These are phyloP conservation scores for Cinclus mexicanus DNA, from an alignment of 2,113 vertebrate genomes.

Conservation along the genomic window DNA sequence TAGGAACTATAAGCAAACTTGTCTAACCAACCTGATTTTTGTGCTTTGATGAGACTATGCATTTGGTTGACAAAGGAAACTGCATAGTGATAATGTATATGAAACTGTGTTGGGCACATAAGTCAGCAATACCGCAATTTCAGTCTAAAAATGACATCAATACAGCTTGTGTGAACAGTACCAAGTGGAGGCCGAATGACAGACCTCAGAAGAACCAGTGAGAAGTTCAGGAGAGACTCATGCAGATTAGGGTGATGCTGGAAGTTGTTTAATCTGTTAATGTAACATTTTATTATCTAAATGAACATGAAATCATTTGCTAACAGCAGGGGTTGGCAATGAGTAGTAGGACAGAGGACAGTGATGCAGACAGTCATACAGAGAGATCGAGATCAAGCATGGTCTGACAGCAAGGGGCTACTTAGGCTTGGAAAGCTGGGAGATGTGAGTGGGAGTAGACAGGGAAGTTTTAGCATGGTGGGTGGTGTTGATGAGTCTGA, in stretches of 20 bases:
- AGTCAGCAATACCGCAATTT: background rate
- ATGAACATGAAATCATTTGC: background rate
- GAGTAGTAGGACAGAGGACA: background rate
- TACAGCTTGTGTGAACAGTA: background rate
- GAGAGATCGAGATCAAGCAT: background rate
- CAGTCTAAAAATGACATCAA: background rate
- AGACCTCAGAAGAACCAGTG: background rate
- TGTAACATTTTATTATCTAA: background rate
- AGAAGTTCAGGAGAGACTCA: background rate
- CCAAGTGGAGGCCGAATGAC: background rate
- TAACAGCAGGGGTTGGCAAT: background rate
- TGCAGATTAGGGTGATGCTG: background rate
- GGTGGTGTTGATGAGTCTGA: background rate
- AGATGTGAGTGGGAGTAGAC: background rate
- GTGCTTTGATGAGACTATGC: background rate
- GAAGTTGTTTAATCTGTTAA: background rate
- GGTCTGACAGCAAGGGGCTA: background rate
- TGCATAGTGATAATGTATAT: background rate
- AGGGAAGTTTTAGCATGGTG: background rate
- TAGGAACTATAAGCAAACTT: background rate
- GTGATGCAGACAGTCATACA: background rate
- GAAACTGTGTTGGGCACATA: background rate
- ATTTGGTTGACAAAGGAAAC: background rate
- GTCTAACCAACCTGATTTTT: background rate
- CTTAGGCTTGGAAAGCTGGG: background rate